Conservation (phyloP, 2,888 invertebrate genomes). For the Caenorhabditis sp. region DNA sequence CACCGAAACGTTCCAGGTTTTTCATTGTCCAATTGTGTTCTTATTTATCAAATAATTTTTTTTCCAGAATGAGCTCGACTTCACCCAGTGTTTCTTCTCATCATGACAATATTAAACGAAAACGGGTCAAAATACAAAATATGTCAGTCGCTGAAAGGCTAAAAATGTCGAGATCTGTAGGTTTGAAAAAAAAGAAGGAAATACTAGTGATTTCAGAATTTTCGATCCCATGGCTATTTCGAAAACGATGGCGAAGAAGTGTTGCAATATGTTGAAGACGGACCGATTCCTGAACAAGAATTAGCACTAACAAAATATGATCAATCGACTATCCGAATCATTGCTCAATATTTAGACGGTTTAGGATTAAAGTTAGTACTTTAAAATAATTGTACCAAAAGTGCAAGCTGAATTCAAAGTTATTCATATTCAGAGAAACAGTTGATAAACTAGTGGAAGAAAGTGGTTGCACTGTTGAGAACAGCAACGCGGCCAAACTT, state of each 20-base stretch:
- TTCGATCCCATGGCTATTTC: neutral
- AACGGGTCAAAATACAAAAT: neutral
- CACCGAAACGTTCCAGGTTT: constrained; percentile 4
- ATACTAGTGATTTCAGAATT: neutral
- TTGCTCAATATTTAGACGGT: constrained; percentile 62
- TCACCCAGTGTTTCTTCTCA: neutral
- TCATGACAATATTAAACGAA: neutral
- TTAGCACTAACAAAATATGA: constrained; percentile 1
- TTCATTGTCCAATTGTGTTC: neutral
- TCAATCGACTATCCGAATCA: constrained; percentile 53
- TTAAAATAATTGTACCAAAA: too few species aligned
- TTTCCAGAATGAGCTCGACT: constrained; percentile 5
- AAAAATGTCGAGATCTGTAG: neutral
- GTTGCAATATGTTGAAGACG: neutral
- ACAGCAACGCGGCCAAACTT: constrained; percentile 48
- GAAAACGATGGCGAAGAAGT: constrained; percentile 1
- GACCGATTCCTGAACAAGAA: constrained; percentile 4
- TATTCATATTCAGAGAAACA: constrained; percentile 50
- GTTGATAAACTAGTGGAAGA: constrained; percentile 64
- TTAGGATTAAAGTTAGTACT: constrained; percentile 58
- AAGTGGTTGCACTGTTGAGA: constrained; percentile 62
- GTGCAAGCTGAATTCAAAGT: too few species aligned
- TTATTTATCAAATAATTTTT: neutral
- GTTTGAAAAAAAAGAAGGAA: neutral
- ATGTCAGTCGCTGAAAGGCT: constrained; percentile 7